Conservation (phyloP, 1,140 invertebrate genomes). For the Trialeurodes vaporariorum region DNA sequence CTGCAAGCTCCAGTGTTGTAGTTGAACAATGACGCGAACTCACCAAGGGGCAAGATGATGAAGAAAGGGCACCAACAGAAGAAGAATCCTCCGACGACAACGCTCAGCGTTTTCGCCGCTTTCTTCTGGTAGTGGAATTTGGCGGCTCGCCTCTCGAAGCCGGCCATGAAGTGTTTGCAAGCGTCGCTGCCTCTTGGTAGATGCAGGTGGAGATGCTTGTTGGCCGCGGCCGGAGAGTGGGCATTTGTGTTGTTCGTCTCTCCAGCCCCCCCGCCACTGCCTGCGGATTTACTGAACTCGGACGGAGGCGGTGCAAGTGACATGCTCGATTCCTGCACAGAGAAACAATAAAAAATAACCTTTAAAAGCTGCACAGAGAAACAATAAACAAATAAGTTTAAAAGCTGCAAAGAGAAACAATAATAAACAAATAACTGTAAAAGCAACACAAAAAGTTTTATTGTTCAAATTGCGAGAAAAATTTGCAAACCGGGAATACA, state of each 20-base stretch:
- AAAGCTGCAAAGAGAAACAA: too few relatives aligned
- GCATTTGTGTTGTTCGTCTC: not conserved
- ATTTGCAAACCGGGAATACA: too few relatives aligned
- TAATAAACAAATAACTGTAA: too few relatives aligned
- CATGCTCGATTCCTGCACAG: not conserved
- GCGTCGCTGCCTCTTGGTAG: constrained; percentile 15
- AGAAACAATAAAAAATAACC: too few relatives aligned
- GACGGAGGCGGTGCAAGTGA: constrained; percentile 4
- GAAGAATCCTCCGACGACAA: constrained; percentile 50
- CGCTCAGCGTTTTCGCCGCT: constrained; percentile 50
- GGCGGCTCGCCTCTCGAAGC: constrained; percentile 27
- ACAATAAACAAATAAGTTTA: too few relatives aligned
- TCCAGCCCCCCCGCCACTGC: not conserved
- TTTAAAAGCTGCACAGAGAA: too few relatives aligned
- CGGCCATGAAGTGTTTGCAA: constrained; percentile 12
- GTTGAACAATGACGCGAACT: too few relatives aligned
- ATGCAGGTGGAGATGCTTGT: not conserved
- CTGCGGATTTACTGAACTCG: not conserved
- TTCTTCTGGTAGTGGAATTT: constrained; percentile 49
- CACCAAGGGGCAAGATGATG: constrained; percentile 47
- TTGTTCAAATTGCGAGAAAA: too few relatives aligned
- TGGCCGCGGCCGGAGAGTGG: constrained; percentile 6
- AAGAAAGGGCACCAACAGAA: constrained; percentile 65
- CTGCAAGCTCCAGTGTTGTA: too few relatives aligned
- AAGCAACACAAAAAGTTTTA: too few relatives aligned